Conservation (phyloP, 2,888 invertebrate species). For the Rhagium mordax region DNA sequence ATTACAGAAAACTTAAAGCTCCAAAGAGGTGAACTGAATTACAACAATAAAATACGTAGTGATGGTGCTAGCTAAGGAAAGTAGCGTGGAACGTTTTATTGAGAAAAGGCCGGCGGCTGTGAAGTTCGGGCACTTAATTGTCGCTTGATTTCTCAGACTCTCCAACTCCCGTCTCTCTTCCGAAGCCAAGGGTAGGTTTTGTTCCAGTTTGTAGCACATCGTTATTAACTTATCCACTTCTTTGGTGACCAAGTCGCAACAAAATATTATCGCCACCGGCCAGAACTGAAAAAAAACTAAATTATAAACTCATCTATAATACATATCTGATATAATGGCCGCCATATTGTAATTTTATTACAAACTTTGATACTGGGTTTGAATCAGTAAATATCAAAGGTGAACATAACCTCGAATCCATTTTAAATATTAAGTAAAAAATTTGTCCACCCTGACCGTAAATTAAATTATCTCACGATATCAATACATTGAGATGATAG, state of each 20-base stretch:
- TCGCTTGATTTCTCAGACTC: background rate
- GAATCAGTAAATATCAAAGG: no score
- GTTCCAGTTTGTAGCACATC: slow-evolving; percentile 25
- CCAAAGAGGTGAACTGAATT: slow-evolving; percentile 21
- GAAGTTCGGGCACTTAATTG: slow-evolving; percentile 2
- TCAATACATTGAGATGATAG: no score
- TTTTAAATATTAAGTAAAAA: no score
- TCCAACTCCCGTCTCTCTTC: slow-evolving; percentile 17
- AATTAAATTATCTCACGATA: no score
- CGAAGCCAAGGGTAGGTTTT: background rate
- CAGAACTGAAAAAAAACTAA: slow-evolving; percentile 17
- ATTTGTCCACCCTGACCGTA: no score
- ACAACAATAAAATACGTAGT: slow-evolving; percentile 29
- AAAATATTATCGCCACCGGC: slow-evolving; percentile 11
- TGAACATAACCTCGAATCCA: no score
- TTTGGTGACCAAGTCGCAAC: slow-evolving; percentile 11
- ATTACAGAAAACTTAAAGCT: background rate
- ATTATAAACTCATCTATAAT: background rate
- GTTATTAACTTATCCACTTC: slow-evolving; percentile 13
- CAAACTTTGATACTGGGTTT: no score
- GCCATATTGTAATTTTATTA: background rate
- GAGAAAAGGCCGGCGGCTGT: slow-evolving; percentile 22
- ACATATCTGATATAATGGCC: background rate
- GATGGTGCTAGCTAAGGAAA: slow-evolving; percentile 12
- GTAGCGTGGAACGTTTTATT: slow-evolving; percentile 23